A percentile compares a stretch with the other conserved stretches of the same genome.
phyloP scores from a whole-genome alignment of 2,797 vertebrate species.

The Cyclopterus lumpus region DNA sequence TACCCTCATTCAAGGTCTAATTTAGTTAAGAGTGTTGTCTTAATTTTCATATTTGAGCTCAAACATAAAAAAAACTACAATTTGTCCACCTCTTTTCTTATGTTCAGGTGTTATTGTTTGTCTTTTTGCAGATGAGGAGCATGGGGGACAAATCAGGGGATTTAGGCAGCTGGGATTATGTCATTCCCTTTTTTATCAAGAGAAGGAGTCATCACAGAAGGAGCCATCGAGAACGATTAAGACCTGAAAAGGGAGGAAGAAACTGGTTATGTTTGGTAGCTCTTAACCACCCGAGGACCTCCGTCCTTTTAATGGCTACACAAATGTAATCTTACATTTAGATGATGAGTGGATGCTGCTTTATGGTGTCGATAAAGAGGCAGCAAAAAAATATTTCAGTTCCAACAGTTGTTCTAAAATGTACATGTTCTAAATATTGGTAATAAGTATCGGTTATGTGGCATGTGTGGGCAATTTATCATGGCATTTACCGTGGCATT shows the following conservation, averaged over 20 bases:
- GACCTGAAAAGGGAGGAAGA: slow-evolving; percentile 89
- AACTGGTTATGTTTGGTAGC: slow-evolving; percentile 89
- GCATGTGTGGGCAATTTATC: too few species aligned
- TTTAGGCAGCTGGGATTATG: slow-evolving; percentile 83
- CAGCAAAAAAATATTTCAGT: background rate
- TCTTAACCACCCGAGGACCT: slow-evolving; percentile 71
- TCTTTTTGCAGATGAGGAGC: slow-evolving; percentile 83
- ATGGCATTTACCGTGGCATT: too few species aligned
- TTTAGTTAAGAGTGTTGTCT: background rate
- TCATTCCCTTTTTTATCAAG: slow-evolving; percentile 85
- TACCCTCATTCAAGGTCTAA: background rate
- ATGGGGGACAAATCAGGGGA: slow-evolving; percentile 86
- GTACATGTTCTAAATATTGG: background rate
- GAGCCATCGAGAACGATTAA: slow-evolving; percentile 87
- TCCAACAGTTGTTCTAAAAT: background rate
- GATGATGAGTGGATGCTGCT: background rate
- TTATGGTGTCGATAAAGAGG: background rate
- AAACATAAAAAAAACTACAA: background rate
- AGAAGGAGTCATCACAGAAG: slow-evolving; percentile 75
- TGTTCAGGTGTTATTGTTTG: slow-evolving; percentile 51
- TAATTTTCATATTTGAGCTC: background rate
- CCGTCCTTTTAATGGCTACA: slow-evolving; percentile 21
- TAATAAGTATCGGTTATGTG: background rate
- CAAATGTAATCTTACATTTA: background rate
- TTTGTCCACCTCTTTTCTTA: background rate